Conservation (phyloP, 2,888 invertebrate species). For the Terebella lapidaria region DNA sequence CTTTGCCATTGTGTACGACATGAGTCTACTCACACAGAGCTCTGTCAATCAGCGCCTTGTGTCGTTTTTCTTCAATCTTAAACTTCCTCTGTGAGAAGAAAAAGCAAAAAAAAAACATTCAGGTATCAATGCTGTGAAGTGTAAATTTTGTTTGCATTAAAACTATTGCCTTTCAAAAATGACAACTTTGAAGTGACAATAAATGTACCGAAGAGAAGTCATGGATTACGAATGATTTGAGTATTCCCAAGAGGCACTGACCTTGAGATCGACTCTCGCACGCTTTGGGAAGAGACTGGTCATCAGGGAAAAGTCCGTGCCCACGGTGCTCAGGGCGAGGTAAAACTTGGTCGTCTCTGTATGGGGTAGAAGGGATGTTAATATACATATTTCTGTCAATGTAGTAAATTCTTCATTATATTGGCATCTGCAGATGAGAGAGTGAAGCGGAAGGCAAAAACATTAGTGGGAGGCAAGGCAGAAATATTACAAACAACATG, state of each 20-base stretch:
- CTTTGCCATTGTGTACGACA: too few species aligned
- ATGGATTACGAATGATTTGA: too few species aligned
- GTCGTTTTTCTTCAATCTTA: slow-evolving; percentile 74
- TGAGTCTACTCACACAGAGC: slow-evolving; percentile 49
- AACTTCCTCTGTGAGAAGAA: slow-evolving; percentile 65
- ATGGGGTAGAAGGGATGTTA: neutral
- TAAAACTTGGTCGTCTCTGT: slow-evolving; percentile 62
- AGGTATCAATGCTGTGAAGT: neutral
- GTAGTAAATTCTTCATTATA: neutral
- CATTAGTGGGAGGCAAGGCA: too few species aligned
- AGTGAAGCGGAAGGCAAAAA: too few species aligned
- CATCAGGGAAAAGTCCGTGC: slow-evolving; percentile 91
- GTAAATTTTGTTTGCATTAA: too few species aligned
- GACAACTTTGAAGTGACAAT: too few species aligned
- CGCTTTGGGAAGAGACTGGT: slow-evolving; percentile 71
- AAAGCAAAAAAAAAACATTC: neutral
- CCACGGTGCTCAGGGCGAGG: slow-evolving; percentile 79
- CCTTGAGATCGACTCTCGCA: slow-evolving; percentile 75
- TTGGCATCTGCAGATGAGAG: too few species aligned
- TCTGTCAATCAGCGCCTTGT: slow-evolving; percentile 55
- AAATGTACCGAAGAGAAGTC: too few species aligned
- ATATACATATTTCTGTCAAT: neutral
- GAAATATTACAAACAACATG: too few species aligned
- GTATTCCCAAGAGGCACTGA: too few species aligned
- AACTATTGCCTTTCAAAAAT: too few species aligned